phyloP scores from a whole-genome alignment of 2,113 vertebrate species.

The Myiagra hebetior region DNA sequence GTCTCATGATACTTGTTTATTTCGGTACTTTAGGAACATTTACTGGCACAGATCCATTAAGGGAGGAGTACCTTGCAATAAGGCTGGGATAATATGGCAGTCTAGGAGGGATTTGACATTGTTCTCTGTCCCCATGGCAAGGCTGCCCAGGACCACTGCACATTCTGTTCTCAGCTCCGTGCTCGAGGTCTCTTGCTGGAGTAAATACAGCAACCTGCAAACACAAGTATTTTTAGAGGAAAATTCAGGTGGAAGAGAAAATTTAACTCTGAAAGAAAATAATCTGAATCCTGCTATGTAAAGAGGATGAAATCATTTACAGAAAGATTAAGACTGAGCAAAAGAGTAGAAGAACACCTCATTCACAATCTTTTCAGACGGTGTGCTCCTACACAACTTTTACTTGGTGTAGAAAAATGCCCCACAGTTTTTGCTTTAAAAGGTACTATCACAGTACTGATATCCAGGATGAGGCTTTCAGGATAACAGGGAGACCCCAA shows the following conservation, averaged over 20 bases:
- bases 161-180: constrained; percentile 92
- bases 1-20: neutral
- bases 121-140: constrained; percentile 99
- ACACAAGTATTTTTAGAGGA: constrained; percentile 1
- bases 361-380: neutral
- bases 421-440: neutral
- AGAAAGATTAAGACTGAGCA: neutral
- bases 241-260: neutral
- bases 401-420: neutral
- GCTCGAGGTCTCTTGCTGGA: constrained; percentile 93
- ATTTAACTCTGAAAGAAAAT: neutral
- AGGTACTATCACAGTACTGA: neutral
- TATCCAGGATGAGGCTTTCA: neutral
- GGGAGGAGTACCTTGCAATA: constrained; percentile 86
- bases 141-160: constrained; percentile 93
- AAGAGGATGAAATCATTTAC: neutral
- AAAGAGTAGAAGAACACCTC: neutral
- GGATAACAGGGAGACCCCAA: neutral
- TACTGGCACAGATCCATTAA: neutral
- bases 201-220: constrained; percentile 92
- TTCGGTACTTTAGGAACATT: neutral
- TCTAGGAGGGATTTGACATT: constrained; percentile 99
- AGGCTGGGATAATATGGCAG: constrained; percentile 97
- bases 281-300: neutral
- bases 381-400: neutral